Evolutionary conservation across 2,113 vertebrate genomes (phyloP), one percentile per base, ranked within the genome.

Genomic region (Lophochroa leadbeateri): DNA sequence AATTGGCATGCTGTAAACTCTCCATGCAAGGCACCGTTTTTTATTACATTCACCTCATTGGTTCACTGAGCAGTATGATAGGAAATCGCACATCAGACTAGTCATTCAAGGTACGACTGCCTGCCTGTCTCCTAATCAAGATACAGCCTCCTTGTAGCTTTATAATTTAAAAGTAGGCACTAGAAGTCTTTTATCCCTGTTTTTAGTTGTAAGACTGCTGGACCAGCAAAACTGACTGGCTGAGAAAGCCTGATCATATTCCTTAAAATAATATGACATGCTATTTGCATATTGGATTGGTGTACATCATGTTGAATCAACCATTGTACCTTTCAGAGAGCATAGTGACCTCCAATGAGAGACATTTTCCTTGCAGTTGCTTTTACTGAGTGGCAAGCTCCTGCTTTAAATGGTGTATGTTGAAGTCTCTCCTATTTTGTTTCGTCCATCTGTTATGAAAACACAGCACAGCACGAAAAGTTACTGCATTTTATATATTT

Each of bases 61-160:
- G 61, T 94, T 97, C 86, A 88, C 52, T 95, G 87, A 88, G 58
- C 49, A 94, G 50, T 41, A 90, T 93, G 82, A 93, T 82, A 89
- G 87, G 83, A 97, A 95, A 84, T 77, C 68, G 64, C 43, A 9
- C 43, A 57, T 91, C 64, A 86, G 55, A 47, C 52, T 28, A 85
- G 13, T 77, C 17, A 33, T 86, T 97, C 52, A 70, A 86, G 63
- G 39, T 77, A 60, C 79, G 82, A 89, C 83, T 79, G n/a, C 82
- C 70, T 94, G 29, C 28, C 53, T 87, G 81, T 74, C 72, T 95
- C 87, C 94, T 94, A 87, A 96, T 95, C 75, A 94, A 72, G 46
- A 70, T 88, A 52, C 94, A 92, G 29, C 41, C 47, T 87, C 61
- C 65, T 80, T 60, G 61, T 92, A 72, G 18, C 55, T 94, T 95